Evolutionary conservation across 2,113 vertebrate species (phyloP).

Genomic region (Bujurquina vittata): DNA sequence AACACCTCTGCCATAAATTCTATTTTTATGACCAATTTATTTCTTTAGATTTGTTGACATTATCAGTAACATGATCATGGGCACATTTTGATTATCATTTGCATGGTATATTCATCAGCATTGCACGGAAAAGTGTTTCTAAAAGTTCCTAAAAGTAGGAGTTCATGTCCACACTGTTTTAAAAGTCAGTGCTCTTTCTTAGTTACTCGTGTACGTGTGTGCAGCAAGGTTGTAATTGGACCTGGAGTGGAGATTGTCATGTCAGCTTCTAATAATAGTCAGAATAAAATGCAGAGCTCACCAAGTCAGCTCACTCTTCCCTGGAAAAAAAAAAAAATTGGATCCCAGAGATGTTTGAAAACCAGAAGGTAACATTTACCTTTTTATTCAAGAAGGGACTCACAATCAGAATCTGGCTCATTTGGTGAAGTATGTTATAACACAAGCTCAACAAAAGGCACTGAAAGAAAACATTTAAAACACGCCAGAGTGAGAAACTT

Average conservation of each 20-base stretch:
- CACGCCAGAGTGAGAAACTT: not conserved
- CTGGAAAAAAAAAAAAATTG: too few species aligned
- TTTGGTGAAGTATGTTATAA: not conserved
- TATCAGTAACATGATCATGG: not conserved
- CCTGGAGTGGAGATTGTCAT: not conserved
- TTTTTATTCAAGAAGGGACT: not conserved
- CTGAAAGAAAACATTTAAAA: rapidly evolving
- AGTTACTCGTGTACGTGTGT: not conserved
- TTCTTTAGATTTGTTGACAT: not conserved
- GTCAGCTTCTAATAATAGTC: not conserved
- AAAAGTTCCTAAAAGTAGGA: too few species aligned
- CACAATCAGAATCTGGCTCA: not conserved
- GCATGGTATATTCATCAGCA: not conserved
- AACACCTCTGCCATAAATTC: not conserved
- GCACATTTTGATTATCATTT: not conserved
- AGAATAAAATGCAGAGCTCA: not conserved
- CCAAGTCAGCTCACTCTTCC: not conserved
- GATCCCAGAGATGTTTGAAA: not conserved
- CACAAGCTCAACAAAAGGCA: not conserved
- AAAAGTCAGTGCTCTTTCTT: not conserved
- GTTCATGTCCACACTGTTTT: not conserved
- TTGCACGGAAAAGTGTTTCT: too few species aligned
- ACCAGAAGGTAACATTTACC: not conserved
- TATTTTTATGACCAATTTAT: not conserved
- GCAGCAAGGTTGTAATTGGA: not conserved